Base-by-base conservation (phyloP, 2,888 invertebrate species). In the Noctua pronuba region DNA sequence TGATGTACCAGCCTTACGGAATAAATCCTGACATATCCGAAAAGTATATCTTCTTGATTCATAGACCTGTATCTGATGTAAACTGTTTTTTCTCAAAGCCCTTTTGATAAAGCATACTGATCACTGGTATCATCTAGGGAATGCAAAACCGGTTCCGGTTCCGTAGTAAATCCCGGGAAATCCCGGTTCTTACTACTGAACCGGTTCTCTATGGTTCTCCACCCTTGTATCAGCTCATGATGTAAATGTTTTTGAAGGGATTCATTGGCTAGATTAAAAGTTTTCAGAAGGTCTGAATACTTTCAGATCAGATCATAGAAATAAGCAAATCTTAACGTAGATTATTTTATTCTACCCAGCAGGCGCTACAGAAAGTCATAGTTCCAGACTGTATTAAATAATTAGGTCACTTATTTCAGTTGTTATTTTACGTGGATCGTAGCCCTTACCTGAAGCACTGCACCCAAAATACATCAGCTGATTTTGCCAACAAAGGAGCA, bases 21-120 rank as follows among this genome's bases (percentile, higher is more conserved):
- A n/a, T n/a, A n/a, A n/a, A n/a, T n/a, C n/a, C n/a, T n/a, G n/a
- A n/a, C n/a, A n/a, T n/a, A n/a, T n/a, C n/a, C n/a, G n/a, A n/a
- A n/a, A n/a, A n/a, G 68, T 46, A 38, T 72, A 65, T 81, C 58
- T 44, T 72, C 13, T 71, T n/a, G 28, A 73, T n/a, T 35, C 46
- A 46, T 24, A n/a, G n/a, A 31, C 64, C 41, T 55, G n/a, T 21
- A 13, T 52, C 35, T 70, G 10, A 16, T 35, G 5, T 44, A 13
- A 28, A 52, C 28, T 68, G 16, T 7, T 62, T 52, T 62, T 52
- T 4, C n/a, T 66, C 28, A 64, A 21, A 5, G 24, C 5, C 28
- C 10, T 31, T 21, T 6, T 60, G 18, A 60, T 31, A 21, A 31
- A 60, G 16, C 58, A 31, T 31, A 3, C 31, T 7, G 3, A 1